phyloP scores from a whole-genome alignment of 37 sponge, comb jelly and placozoan species.

The Hexactinellida sp. region DNA sequence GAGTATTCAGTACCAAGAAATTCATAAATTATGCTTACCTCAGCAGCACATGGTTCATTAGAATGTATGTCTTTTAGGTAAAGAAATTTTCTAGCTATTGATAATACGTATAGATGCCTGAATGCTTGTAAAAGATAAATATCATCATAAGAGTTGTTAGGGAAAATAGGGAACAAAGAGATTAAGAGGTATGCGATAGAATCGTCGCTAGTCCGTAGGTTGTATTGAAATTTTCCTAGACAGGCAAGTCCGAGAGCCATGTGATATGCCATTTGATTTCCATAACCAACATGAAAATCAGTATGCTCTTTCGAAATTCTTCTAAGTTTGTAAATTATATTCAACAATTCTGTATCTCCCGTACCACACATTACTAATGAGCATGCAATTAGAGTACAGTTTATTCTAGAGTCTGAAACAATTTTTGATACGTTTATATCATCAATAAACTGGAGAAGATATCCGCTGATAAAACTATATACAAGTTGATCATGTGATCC shows the following conservation, averaged over 20 bases:
- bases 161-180: background rate
- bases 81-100: background rate
- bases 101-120: background rate
- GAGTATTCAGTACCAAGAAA: background rate
- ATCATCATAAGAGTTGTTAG: background rate
- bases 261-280: slow-evolving; percentile 81
- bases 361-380: slow-evolving; percentile 59
- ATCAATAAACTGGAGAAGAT: background rate
- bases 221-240: slow-evolving; percentile 40
- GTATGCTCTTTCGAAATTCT: slow-evolving; percentile 21
- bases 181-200: background rate
- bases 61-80: background rate
- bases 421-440: background rate
- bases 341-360: slow-evolving; percentile 68
- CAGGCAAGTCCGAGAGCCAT: slow-evolving; percentile 91
- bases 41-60: background rate
- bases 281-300: slow-evolving; percentile 51
- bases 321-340: slow-evolving; percentile 37
- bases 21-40: background rate
- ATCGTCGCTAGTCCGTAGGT: background rate
- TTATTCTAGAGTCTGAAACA: background rate
- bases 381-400: slow-evolving; percentile 17
- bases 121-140: slow-evolving; percentile 7
- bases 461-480: slow-evolving; percentile 21
- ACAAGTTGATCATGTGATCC: slow-evolving; percentile 55